Percentiles rank a stretch among this genome's conserved stretches.
phyloP scores from a whole-genome alignment of 2,797 vertebrate genomes.

The Lacerta agilis region DNA sequence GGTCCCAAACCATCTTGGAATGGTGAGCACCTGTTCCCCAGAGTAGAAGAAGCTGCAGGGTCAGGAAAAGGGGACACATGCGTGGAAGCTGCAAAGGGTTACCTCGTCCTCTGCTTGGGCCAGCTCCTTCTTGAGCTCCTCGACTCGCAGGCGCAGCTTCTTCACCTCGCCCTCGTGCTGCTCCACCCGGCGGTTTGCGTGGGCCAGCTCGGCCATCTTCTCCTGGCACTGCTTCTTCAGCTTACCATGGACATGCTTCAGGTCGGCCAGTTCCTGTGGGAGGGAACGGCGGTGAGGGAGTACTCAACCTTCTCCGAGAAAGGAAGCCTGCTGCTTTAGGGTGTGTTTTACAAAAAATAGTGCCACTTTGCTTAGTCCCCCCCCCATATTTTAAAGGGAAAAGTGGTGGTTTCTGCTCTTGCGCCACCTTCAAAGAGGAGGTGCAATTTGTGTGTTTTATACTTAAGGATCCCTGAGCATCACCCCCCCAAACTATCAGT shows the following conservation, averaged over 20 bases:
- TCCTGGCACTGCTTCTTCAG: slow-evolving; percentile 97
- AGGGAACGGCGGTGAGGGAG: background rate
- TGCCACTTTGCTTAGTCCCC: background rate
- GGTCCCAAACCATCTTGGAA: background rate
- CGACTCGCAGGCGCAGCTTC: slow-evolving; percentile 92
- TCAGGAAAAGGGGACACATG: background rate
- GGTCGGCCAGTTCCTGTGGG: slow-evolving; percentile 89
- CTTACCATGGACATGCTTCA: slow-evolving; percentile 91
- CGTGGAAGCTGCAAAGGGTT: background rate
- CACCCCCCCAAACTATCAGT: too few species aligned
- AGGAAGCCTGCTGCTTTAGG: background rate
- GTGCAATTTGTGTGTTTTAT: background rate
- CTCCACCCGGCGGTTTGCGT: slow-evolving; percentile 90
- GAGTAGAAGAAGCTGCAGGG: background rate
- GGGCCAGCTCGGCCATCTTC: slow-evolving; percentile 89
- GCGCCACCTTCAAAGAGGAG: background rate
- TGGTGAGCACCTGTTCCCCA: background rate
- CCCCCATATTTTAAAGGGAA: background rate
- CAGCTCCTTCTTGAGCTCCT: slow-evolving; percentile 96
- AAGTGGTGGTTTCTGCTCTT: background rate
- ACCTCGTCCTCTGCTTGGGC: slow-evolving; percentile 96
- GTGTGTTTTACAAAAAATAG: background rate
- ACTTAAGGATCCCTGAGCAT: background rate
- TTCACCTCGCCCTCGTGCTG: slow-evolving; percentile 93
- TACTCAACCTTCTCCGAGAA: too few species aligned